phyloP scores from a whole-genome alignment of 2,888 invertebrate genomes.

The Hypsopygia costalis region DNA sequence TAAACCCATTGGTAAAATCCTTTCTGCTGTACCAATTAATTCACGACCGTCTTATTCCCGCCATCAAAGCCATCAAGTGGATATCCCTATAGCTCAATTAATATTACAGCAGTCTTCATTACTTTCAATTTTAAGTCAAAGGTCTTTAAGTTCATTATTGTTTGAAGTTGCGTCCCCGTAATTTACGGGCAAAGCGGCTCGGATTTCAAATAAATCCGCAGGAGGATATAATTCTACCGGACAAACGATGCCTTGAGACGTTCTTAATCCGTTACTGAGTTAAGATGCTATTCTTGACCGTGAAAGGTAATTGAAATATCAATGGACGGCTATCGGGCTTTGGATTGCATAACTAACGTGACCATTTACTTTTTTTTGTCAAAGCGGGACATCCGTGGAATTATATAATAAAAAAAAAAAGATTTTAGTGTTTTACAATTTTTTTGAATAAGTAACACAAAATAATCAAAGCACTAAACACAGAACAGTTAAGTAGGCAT shows the following conservation, averaged over 20 bases:
- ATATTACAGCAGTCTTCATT: slow-evolving; percentile 2
- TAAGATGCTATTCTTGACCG: neutral
- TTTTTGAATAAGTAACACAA: too few relatives aligned
- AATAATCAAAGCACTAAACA: too few relatives aligned
- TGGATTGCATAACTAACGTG: too few relatives aligned
- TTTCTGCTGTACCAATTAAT: slow-evolving; percentile 2
- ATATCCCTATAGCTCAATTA: slow-evolving; percentile 29
- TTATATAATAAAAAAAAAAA: too few relatives aligned
- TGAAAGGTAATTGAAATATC: neutral
- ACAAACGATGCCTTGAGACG: slow-evolving; percentile 1
- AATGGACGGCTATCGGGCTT: neutral
- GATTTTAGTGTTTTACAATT: too few relatives aligned
- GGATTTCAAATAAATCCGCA: slow-evolving; percentile 25
- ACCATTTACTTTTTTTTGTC: too few relatives aligned
- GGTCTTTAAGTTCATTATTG: slow-evolving; percentile 12
- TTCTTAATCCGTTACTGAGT: neutral
- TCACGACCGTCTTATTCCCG: slow-evolving; percentile 24
- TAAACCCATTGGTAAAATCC: too few relatives aligned
- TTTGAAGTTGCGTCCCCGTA: slow-evolving; percentile 12
- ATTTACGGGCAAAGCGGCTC: slow-evolving; percentile 29
- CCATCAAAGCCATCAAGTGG: slow-evolving; percentile 26
- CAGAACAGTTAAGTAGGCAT: too few relatives aligned
- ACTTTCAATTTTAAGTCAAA: slow-evolving; percentile 12
- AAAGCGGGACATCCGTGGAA: too few relatives aligned
- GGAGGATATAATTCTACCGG: slow-evolving; percentile 1